These are phyloP conservation scores for Pachypanchax playfairii DNA, from an alignment of 2,113 vertebrate species.

Conservation along the genomic window DNA sequence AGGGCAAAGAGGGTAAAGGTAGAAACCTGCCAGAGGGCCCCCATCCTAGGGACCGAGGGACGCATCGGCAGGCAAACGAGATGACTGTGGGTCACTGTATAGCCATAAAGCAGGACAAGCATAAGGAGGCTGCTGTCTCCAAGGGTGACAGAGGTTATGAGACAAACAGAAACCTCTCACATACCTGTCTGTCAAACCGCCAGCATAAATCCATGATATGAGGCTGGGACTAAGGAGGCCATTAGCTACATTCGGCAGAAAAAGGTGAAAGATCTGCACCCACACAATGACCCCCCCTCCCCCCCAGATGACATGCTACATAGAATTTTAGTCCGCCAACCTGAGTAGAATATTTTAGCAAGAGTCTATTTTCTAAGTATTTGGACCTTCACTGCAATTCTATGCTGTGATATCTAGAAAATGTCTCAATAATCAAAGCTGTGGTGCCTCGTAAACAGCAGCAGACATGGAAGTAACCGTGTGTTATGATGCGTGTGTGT, in stretches of 20 bases:
- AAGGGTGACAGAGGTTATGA: conserved; percentile 47
- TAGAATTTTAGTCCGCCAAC: conserved; percentile 31
- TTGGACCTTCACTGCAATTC: conserved; percentile 18
- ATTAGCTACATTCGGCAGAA: conserved; percentile 63
- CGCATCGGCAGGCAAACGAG: conserved; percentile 19
- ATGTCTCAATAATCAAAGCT: conserved; percentile 11
- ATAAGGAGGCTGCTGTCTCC: conserved; percentile 51
- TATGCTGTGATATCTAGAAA: conserved; percentile 11
- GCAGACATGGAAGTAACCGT: neutral
- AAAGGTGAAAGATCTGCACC: conserved; percentile 59
- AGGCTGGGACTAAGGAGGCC: conserved; percentile 61
- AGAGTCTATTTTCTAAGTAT: conserved; percentile 20
- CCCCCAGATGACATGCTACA: conserved; percentile 34
- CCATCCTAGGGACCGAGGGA: conserved; percentile 30
- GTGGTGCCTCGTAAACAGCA: neutral
- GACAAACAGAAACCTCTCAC: conserved; percentile 51
- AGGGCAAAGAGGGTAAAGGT: conserved; percentile 15
- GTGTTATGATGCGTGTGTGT: neutral
- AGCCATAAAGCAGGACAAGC: conserved; percentile 57
- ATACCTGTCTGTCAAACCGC: conserved; percentile 48
- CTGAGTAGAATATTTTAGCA: conserved; percentile 13
- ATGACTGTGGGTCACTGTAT: conserved; percentile 48
- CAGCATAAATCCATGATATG: conserved; percentile 51
- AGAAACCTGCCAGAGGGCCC: conserved; percentile 38
- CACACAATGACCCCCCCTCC: conserved; percentile 35